These are phyloP conservation scores for Oreochromis niloticus DNA, from an alignment of 2,113 vertebrate species.

Conservation along the genomic window DNA sequence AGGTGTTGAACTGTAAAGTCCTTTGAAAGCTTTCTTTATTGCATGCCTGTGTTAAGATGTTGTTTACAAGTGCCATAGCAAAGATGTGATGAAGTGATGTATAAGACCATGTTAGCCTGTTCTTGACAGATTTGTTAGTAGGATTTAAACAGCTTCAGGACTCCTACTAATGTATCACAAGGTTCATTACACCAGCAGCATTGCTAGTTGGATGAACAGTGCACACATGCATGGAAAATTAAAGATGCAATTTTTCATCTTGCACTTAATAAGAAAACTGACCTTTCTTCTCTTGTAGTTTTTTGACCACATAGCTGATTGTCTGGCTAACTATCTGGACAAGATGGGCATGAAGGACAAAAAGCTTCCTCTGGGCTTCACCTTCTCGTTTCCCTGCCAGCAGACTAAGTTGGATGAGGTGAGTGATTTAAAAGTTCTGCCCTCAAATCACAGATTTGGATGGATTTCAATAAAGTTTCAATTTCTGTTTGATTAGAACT, in stretches of 20 bases:
- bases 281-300: slow-evolving; percentile 68
- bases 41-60: background rate
- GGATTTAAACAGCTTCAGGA: rapidly evolving
- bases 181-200: background rate
- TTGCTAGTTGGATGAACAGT: background rate
- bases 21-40: background rate
- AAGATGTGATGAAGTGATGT: background rate
- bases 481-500: background rate
- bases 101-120: background rate
- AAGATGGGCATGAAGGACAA: slow-evolving; percentile 89
- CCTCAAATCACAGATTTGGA: background rate
- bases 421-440: slow-evolving; percentile 2
- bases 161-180: background rate
- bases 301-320: slow-evolving; percentile 94
- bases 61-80: background rate
- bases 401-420: slow-evolving; percentile 96
- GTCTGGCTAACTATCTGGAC: slow-evolving; percentile 89
- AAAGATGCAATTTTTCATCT: background rate
- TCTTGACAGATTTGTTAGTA: background rate
- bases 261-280: background rate
- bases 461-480: background rate
- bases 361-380: slow-evolving; percentile 93
- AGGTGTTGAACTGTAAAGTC: background rate
- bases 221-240: background rate
- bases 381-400: slow-evolving; percentile 92